Base-by-base conservation (phyloP, 2,888 invertebrate species). In the Mimumesa dahlbomi region DNA sequence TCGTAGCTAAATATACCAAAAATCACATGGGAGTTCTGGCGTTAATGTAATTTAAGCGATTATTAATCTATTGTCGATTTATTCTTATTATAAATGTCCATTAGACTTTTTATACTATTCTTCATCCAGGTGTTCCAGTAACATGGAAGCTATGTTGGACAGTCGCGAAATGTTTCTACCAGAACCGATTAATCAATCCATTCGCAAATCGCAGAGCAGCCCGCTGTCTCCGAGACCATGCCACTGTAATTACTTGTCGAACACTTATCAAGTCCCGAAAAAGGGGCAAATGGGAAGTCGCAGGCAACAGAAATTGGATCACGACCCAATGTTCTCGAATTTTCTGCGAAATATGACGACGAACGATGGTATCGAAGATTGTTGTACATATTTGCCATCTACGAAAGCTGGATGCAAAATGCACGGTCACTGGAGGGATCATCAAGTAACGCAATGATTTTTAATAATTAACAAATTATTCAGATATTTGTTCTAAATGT, bases 141-240 rank as follows among this genome's bases (percentile, higher is more conserved):
- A 73, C n/a, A 22, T 81, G 22, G 67, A 77, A 4, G 68, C 63
- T 0, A 29, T 68, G 16, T 22, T 82, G 31, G 48, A 73, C n/a
- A 42, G 25, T 3, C 73, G 63, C 43, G 65, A 75, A 31, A 64
- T 9, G 21, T 48, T 7, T 34, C 66, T 54, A 6, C 19, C 21
- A 4, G 40, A 57, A 14, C 70, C 68, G 7, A 18, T 58, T n/a
- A 59, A 21, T 11, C 25, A 43, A 16, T 21, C 46, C 11, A 45
- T 63, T 7, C 74, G 73, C 40, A 76, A 71, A 13, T 62, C 61
- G 4, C 69, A 71, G 22, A 73, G 46, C 31, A 68, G 52, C 52
- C 57, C 65, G 11, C 21, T 66, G 4, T 69, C 70, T 1, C 58
- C 56, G 11, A 65, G 56, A 25, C n/a, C 49, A 4, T 25, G 13